Conservation (phyloP, 2,113 vertebrate species). For the Eretmochelys imbricata region DNA sequence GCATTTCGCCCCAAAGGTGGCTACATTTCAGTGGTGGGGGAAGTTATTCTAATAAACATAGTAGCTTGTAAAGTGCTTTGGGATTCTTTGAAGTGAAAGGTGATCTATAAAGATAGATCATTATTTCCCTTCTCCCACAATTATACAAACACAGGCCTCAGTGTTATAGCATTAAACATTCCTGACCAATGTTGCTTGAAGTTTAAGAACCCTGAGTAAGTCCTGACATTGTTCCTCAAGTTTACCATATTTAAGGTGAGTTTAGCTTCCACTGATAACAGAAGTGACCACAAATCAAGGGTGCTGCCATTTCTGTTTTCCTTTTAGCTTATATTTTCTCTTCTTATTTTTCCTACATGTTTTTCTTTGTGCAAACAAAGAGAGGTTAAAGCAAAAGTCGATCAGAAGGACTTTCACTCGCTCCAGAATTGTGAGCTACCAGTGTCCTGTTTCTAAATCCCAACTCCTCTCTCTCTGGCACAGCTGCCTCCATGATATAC, state of each 20-base stretch:
- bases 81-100: background rate
- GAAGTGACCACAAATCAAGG: background rate
- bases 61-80: background rate
- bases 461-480: background rate
- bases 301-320: background rate
- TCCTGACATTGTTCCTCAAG: background rate
- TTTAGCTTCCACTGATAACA: background rate
- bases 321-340: background rate
- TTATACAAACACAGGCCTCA: background rate
- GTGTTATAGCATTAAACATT: background rate
- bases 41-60: background rate
- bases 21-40: background rate
- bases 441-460: background rate
- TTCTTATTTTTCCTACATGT: background rate
- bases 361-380: background rate
- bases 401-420: background rate
- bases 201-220: background rate
- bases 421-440: background rate
- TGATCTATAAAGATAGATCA: background rate
- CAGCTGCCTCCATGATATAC: background rate
- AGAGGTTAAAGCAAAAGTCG: background rate
- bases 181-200: background rate
- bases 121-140: background rate
- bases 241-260: background rate
- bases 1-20: background rate